Conservation (phyloP, 2,888 invertebrate genomes). For the Cenopis cana region DNA sequence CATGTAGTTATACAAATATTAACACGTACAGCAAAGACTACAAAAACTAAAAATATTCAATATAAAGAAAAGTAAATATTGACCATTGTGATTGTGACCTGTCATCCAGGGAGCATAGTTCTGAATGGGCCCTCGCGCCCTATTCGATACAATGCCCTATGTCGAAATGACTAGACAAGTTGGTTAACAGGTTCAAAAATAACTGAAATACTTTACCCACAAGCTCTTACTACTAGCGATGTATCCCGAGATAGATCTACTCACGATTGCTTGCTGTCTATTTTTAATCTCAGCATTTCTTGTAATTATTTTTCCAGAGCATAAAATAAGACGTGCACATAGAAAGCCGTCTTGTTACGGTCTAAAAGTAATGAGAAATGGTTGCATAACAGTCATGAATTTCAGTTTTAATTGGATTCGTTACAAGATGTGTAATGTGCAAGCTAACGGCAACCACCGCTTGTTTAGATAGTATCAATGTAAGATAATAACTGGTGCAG, state of each 20-base stretch:
- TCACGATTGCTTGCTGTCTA: constrained; percentile 7
- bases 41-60: constrained; percentile 34
- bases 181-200: constrained; percentile 68
- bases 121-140: constrained; percentile 58
- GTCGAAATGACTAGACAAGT: constrained; percentile 71
- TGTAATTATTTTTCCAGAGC: constrained; percentile 41
- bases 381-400: constrained; percentile 63
- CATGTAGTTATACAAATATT: not conserved
- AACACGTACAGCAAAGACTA: not conserved
- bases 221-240: constrained; percentile 52
- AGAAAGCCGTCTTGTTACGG: constrained; percentile 66
- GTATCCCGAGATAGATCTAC: constrained; percentile 59
- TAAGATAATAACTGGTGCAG: constrained; percentile 12
- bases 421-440: constrained; percentile 36
- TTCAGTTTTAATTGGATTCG: constrained; percentile 47
- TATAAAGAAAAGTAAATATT: constrained; percentile 54
- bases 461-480: constrained; percentile 37
- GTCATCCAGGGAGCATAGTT: constrained; percentile 61
- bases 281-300: constrained; percentile 3
- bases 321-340: constrained; percentile 49
- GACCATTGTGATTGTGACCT: constrained; percentile 70
- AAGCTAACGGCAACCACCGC: constrained; percentile 26
- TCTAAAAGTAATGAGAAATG: constrained; percentile 69
- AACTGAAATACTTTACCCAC: constrained; percentile 51
- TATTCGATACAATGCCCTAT: constrained; percentile 65